Percentiles rank a stretch among this genome's conserved stretches.
Evolutionary conservation across 53 echinoderm and acorn worm genomes (phyloP).

Genomic region (Pentamera pediparva): DNA sequence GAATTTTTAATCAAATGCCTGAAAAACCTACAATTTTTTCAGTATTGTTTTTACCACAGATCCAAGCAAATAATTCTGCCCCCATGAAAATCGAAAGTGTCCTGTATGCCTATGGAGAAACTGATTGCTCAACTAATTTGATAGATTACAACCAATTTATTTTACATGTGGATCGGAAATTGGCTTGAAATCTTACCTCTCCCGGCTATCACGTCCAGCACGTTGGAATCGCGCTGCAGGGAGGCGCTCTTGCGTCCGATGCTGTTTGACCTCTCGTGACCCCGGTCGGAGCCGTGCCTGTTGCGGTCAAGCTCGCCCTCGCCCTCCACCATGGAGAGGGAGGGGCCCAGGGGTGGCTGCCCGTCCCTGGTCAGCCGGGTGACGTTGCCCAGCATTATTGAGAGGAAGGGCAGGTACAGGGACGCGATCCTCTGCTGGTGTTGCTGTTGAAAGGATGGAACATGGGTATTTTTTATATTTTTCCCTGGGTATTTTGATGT

Average conservation of each 20-base stretch:
- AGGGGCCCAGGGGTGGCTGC: slow-evolving; percentile 54
- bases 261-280: slow-evolving; percentile 66
- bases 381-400: slow-evolving; percentile 91
- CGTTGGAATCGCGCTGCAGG: slow-evolving; percentile 80
- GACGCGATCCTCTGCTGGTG: slow-evolving; percentile 79
- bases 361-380: slow-evolving; percentile 58
- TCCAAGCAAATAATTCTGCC: too few relatives aligned
- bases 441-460: slow-evolving; percentile 54
- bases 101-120: too few relatives aligned
- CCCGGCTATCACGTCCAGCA: slow-evolving; percentile 92
- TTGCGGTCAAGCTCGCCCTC: slow-evolving; percentile 52
- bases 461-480: neutral
- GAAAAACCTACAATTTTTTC: too few relatives aligned
- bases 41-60: too few relatives aligned
- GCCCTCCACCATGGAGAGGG: slow-evolving; percentile 33
- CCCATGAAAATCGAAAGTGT: too few relatives aligned
- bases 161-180: too few relatives aligned
- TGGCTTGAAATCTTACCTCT: slow-evolving; percentile 58
- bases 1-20: too few relatives aligned
- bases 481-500: neutral
- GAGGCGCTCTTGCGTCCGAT: slow-evolving; percentile 68
- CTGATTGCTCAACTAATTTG: too few relatives aligned
- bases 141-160: too few relatives aligned
- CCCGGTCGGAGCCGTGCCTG: slow-evolving; percentile 24
- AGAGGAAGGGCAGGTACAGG: slow-evolving; percentile 84